Conservation (phyloP, 2,888 invertebrate genomes). For the Gymnocheta viridis region DNA sequence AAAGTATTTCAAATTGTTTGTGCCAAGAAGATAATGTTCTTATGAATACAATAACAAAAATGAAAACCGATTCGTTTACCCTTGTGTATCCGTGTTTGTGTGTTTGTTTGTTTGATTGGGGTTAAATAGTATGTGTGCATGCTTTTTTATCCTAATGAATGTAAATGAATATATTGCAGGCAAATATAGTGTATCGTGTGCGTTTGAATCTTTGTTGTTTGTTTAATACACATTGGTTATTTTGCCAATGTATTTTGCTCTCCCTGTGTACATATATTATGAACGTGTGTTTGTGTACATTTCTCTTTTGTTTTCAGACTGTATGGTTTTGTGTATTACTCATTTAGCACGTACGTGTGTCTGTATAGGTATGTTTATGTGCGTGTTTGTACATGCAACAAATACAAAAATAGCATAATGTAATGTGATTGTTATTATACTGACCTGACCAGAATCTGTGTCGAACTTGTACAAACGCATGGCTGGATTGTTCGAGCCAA, state of each 20-base stretch:
- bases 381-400: slow-evolving; percentile 16
- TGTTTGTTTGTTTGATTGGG: neutral
- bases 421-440: slow-evolving; percentile 71
- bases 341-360: neutral
- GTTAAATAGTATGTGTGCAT: slow-evolving; percentile 6
- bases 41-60: slow-evolving; percentile 36
- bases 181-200: neutral
- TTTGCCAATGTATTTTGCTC: neutral
- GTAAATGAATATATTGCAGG: slow-evolving; percentile 7
- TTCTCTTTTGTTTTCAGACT: slow-evolving; percentile 16
- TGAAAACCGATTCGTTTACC: neutral
- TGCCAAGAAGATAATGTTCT: slow-evolving; percentile 31
- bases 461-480: slow-evolving; percentile 95
- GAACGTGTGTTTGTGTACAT: neutral
- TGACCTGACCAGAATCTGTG: slow-evolving; percentile 92
- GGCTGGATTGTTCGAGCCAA: slow-evolving; percentile 93
- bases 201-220: slow-evolving; percentile 1
- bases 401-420: slow-evolving; percentile 45
- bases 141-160: slow-evolving; percentile 38
- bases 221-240: slow-evolving; percentile 13
- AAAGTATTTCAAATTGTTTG: slow-evolving; percentile 47
- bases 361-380: neutral
- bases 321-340: slow-evolving; percentile 10
- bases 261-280: neutral
- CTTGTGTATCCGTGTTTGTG: neutral